These are phyloP conservation scores for Oreonectes daqikongensis DNA, from an alignment of 2,797 vertebrate genomes.

Conservation along the genomic window DNA sequence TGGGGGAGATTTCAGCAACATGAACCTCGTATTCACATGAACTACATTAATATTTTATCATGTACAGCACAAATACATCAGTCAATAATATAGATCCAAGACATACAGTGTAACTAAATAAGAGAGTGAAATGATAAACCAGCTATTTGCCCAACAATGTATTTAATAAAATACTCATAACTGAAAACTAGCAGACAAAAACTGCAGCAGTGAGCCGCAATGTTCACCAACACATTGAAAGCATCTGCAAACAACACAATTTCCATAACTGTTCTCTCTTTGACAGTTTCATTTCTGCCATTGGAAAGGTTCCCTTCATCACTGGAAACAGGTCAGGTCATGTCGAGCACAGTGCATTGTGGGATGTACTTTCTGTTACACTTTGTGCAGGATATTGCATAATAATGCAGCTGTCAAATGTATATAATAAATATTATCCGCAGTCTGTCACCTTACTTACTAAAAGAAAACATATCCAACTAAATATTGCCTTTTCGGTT, in stretches of 20 bases:
- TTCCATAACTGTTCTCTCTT: too few relatives aligned
- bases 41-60: constrained; percentile 56
- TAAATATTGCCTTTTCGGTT: background rate
- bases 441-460: too few relatives aligned
- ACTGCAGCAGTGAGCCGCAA: too few relatives aligned
- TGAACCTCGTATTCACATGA: constrained; percentile 48
- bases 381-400: background rate
- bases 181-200: too few relatives aligned
- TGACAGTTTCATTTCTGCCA: too few relatives aligned
- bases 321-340: too few relatives aligned
- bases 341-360: too few relatives aligned
- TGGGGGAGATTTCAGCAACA: constrained; percentile 23
- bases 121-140: background rate
- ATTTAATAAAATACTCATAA: background rate
- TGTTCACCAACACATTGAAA: too few relatives aligned
- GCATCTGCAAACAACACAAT: too few relatives aligned
- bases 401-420: background rate
- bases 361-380: too few relatives aligned
- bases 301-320: too few relatives aligned
- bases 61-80: constrained; percentile 45
- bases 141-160: background rate
- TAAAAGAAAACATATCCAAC: background rate
- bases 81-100: constrained; percentile 34
- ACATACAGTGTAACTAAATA: constrained; percentile 5
- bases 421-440: background rate